These are phyloP conservation scores for Zaprionus inermis DNA, from an alignment of 1,140 invertebrate species.

Conservation along the genomic window DNA sequence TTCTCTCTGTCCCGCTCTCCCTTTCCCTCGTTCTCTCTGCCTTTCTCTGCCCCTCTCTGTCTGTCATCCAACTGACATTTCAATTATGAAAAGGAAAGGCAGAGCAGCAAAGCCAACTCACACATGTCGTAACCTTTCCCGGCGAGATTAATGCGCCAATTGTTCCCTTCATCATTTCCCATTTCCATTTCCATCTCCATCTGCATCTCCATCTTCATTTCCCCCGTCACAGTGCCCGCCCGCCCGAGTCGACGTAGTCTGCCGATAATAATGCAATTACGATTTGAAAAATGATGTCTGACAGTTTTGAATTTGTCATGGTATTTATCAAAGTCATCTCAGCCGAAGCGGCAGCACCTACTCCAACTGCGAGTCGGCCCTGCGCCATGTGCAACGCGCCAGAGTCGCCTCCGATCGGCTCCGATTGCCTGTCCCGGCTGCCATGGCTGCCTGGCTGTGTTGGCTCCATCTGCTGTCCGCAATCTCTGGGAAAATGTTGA, in stretches of 20 bases:
- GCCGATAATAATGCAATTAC: slow-evolving; percentile 83
- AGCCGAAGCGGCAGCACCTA: too few species aligned
- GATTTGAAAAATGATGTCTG: slow-evolving; percentile 82
- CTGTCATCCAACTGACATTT: slow-evolving; percentile 62
- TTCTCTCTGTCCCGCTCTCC: not conserved
- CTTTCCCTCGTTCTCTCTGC: slow-evolving; percentile 9
- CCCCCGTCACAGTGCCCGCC: slow-evolving; percentile 16
- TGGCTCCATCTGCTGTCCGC: slow-evolving; percentile 40
- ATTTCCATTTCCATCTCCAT: slow-evolving; percentile 53
- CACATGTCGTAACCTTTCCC: slow-evolving; percentile 64
- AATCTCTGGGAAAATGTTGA: slow-evolving; percentile 40
- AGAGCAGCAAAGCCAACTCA: slow-evolving; percentile 31
- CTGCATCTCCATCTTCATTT: slow-evolving; percentile 21
- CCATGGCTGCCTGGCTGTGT: slow-evolving; percentile 28
- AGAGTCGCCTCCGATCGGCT: slow-evolving; percentile 18
- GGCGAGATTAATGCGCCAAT: slow-evolving; percentile 82
- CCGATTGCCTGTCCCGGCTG: not conserved
- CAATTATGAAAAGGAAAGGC: slow-evolving; percentile 57
- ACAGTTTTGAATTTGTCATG: slow-evolving; percentile 84
- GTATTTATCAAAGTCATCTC: slow-evolving; percentile 79
- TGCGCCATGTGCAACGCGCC: not conserved
- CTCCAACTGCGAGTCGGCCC: too few species aligned
- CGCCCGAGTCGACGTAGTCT: slow-evolving; percentile 24
- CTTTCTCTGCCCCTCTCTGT: slow-evolving; percentile 5
- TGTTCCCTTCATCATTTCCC: slow-evolving; percentile 76